Evolutionary conservation across 2,113 vertebrate genomes (phyloP).

Genomic region (Podilymbus podiceps): DNA sequence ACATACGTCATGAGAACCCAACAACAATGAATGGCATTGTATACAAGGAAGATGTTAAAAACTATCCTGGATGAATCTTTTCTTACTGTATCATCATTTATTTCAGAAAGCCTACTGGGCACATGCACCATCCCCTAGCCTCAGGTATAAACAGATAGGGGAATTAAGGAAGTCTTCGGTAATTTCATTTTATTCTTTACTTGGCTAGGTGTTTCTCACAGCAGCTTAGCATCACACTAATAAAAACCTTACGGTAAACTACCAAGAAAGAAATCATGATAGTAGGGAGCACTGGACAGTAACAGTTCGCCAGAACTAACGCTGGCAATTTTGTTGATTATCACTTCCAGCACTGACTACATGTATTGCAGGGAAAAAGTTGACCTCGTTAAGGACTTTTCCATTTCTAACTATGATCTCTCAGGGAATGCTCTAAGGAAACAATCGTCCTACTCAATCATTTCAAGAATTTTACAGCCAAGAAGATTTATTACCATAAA

Average conservation of each 20-base stretch:
- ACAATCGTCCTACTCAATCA: constrained; percentile 35
- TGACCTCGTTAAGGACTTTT: constrained; percentile 13
- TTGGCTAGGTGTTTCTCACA: background rate
- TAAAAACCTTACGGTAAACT: background rate
- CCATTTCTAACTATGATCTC: constrained; percentile 1
- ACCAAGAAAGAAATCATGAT: background rate
- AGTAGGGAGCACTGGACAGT: background rate
- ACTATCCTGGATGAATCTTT: background rate
- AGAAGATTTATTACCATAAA: constrained; percentile 43
- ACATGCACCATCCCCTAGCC: background rate
- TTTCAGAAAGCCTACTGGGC: background rate
- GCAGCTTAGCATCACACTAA: background rate
- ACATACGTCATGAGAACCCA: background rate
- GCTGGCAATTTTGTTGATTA: fast-evolving
- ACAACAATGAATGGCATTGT: fast-evolving
- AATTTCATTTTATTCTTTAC: background rate
- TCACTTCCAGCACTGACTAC: background rate
- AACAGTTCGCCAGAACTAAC: background rate
- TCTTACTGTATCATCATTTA: too few species aligned
- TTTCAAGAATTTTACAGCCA: constrained; percentile 50
- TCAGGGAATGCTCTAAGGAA: constrained; percentile 22
- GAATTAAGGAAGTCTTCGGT: background rate
- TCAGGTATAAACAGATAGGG: background rate
- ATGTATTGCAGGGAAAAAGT: background rate
- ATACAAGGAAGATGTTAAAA: background rate